Base-by-base conservation (phyloP, 2,113 vertebrate genomes). In the Corydoras sp. region DNA sequence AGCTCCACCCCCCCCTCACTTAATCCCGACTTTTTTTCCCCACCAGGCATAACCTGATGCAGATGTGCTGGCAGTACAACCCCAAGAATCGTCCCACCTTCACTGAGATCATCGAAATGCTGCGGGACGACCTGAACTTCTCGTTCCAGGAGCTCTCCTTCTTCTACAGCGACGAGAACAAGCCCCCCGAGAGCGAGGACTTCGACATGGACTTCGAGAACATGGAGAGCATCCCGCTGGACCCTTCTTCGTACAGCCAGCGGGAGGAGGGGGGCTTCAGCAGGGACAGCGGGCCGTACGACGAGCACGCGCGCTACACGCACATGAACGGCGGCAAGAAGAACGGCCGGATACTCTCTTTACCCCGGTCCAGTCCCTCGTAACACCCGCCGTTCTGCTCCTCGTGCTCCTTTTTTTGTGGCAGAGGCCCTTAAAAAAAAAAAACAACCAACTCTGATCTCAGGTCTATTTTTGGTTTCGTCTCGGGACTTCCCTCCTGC, bases 51-150 rank as follows among this genome's bases (percentile, higher is more conserved):
- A 93, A 74, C 86, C 89, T 99, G 70, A 99, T 98, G 97, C 92
- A 93, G 83, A 95, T 97, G 95, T 97, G 94, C 75, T 99, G 96
- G 96, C 95, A 98, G 79, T 98, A 98, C 89, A 99, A 98, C 84
- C 95, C 97, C 1, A 97, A 97, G 76, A 95, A 97, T 93, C 90
- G 97, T 8, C 97, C 97, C 2, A 86, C 91, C 83, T 99, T 99
- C 86, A 89, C 92, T 0, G 96, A 98, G 86, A 90, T 98, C 76
- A 97, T 99, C 9, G 93, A 93, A 85, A 92, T 94, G 91, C 87
- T 99, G 78, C 93, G 94, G 85, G 95, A 97, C 1, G 95, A 98
- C 65, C 87, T 99, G 76, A 92, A 96, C 80, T 92, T 93, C 2
- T 92, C 90, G 79, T 99, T 95, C 82, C 93, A 91, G 0, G 95